Evolutionary conservation across 2,888 invertebrate genomes (phyloP).

Genomic region (Dendrolimus houi): DNA sequence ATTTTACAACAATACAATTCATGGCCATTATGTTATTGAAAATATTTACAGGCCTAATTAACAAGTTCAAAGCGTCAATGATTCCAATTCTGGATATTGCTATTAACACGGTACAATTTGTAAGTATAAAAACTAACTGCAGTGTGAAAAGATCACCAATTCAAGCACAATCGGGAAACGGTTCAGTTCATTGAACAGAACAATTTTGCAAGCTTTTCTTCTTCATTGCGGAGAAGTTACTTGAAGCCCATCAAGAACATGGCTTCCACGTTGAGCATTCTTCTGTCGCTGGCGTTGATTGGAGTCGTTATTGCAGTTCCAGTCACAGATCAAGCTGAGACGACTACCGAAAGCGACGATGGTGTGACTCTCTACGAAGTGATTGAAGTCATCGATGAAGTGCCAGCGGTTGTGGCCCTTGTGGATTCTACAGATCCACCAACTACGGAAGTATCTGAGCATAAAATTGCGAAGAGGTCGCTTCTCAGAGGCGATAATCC

Average conservation of each 20-base stretch:
- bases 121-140: slow-evolving; percentile 49
- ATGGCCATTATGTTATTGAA: slow-evolving; percentile 66
- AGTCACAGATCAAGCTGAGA: slow-evolving; percentile 18
- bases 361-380: slow-evolving; percentile 29
- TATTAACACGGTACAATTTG: slow-evolving; percentile 51
- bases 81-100: slow-evolving; percentile 49
- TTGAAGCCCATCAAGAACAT: slow-evolving; percentile 39
- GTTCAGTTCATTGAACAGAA: slow-evolving; percentile 17
- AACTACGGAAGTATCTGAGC: slow-evolving; percentile 27
- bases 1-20: slow-evolving; percentile 51
- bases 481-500: slow-evolving; percentile 48
- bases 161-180: slow-evolving; percentile 21
- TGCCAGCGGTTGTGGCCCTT: slow-evolving; percentile 37
- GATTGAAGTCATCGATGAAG: slow-evolving; percentile 39
- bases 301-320: slow-evolving; percentile 37
- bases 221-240: slow-evolving; percentile 40
- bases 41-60: slow-evolving; percentile 50
- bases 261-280: slow-evolving; percentile 41
- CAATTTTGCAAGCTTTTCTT: slow-evolving; percentile 19
- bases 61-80: slow-evolving; percentile 49
- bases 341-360: slow-evolving; percentile 26
- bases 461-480: slow-evolving; percentile 51
- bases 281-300: slow-evolving; percentile 44
- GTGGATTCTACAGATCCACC: slow-evolving; percentile 26
- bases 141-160: slow-evolving; percentile 18